Evolutionary conservation across 1,140 invertebrate genomes (phyloP), one percentile per base, ranked within the genome.

Genomic region (Drosophila ogumai): DNA sequence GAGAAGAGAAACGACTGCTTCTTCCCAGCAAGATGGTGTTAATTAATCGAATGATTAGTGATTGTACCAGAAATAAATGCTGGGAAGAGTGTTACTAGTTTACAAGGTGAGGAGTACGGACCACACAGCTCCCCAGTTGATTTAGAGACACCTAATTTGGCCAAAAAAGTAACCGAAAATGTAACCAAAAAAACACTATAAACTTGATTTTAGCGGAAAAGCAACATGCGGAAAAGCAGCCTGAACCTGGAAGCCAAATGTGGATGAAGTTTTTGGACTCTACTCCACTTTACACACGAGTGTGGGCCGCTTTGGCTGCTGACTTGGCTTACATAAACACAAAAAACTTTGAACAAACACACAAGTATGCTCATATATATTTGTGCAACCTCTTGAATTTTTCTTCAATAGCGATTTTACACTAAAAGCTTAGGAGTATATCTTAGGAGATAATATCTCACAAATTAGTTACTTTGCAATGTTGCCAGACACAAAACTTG

Each of bases 191-290:
- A 75, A 44, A 57, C 49, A 74, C 25, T 36, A 65, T 36, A 65
- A 75, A 65, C 72, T 75, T 72, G 68, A 73, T 73, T 73, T 72
- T 54, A 52, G 38, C 52, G 63, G 49, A 72, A 61, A 82, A 47
- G 44, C 49, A 82, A 75, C 19, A 90, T 90, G 85, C 85, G 85
- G 85, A 88, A 88, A 90, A 88, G 79, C 80, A 73, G 81, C 65
- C 85, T 82, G 87, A 76, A 78, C 61, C 72, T 85, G 85, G 76
- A 88, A 90, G 78, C 59, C 81, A 69, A 79, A 87, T 75, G 77
- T 87, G 84, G 76, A 86, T 72, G 54, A 79, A 63, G 74, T 75
- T 71, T 79, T 55, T 78, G 59, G 75, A 60, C 75, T 43, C 55
- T 52, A 72, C 66, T 71, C 50, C 34, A 69, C 50, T 69, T 69